Evolutionary conservation across 2,888 invertebrate species (phyloP).

Genomic region (Xylocampa areola): DNA sequence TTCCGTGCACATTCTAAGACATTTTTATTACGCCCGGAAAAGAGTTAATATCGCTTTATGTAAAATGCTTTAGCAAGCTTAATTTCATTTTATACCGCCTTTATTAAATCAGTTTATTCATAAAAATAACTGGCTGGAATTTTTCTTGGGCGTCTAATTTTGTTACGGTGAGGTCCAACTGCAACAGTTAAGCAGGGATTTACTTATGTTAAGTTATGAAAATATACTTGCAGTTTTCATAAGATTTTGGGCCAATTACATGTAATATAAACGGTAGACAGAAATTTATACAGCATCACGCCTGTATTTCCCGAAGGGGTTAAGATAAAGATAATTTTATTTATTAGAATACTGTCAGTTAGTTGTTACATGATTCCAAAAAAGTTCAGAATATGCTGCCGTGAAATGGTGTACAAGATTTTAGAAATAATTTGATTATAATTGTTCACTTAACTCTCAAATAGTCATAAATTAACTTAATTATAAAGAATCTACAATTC

Average conservation of each 20-base stretch:
- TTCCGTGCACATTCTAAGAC: constrained; percentile 71
- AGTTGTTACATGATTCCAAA: too few species aligned
- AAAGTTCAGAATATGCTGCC: too few species aligned
- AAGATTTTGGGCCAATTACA: not conserved
- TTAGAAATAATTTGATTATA: too few species aligned
- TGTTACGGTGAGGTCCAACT: constrained; percentile 29
- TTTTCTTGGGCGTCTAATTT: constrained; percentile 51
- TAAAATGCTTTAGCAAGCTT: constrained; percentile 68
- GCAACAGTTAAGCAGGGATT: constrained; percentile 10
- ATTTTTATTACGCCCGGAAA: constrained; percentile 77
- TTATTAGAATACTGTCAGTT: too few species aligned
- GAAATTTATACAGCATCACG: too few species aligned
- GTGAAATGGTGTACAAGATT: too few species aligned
- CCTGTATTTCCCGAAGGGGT: too few species aligned
- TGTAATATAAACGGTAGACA: too few species aligned
- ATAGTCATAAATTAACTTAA: too few species aligned
- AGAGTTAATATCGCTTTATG: constrained; percentile 80
- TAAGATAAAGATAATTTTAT: too few species aligned
- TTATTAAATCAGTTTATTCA: constrained; percentile 59
- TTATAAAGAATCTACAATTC: too few species aligned
- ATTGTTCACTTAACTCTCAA: too few species aligned
- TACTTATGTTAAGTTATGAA: constrained; percentile 9
- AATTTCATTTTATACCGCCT: constrained; percentile 67
- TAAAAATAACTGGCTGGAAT: constrained; percentile 50
- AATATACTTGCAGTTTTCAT: not conserved